Evolutionary conservation across 1,140 invertebrate genomes (phyloP).

Genomic region (Pteromalus puparum): DNA sequence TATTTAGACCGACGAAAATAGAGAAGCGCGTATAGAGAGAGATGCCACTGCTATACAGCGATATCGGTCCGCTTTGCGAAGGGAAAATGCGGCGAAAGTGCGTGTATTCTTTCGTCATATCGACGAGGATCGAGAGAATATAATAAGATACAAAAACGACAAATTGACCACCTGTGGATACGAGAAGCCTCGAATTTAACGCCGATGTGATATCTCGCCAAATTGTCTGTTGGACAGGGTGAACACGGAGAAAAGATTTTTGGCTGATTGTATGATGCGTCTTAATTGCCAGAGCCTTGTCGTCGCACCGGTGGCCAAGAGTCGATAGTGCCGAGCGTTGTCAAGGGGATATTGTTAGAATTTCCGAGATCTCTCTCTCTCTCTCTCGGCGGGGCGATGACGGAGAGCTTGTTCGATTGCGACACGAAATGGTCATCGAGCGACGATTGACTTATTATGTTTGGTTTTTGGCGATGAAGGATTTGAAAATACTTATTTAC

Average conservation of each 20-base stretch:
- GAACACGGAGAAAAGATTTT: too few species aligned
- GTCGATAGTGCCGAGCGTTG: too few species aligned
- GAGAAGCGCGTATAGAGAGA: slow-evolving; percentile 26
- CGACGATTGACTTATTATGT: too few species aligned
- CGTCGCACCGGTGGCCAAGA: neutral
- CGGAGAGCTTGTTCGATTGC: too few species aligned
- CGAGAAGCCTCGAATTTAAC: neutral
- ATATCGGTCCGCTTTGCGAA: neutral
- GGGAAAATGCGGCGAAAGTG: neutral
- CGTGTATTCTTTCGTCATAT: neutral
- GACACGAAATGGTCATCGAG: too few species aligned
- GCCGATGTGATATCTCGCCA: neutral
- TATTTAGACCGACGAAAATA: slow-evolving; percentile 68
- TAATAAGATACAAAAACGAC: neutral
- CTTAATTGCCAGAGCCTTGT: too few species aligned
- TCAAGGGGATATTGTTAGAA: too few species aligned
- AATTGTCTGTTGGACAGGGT: neutral
- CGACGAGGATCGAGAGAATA: neutral
- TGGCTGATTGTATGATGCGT: too few species aligned
- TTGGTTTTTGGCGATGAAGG: too few species aligned
- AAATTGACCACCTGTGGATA: slow-evolving; percentile 19
- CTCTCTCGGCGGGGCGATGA: too few species aligned
- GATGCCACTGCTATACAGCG: neutral
- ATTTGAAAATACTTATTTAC: too few species aligned
- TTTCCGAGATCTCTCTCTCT: too few species aligned